Percentiles rank a stretch among this genome's conserved stretches.
Conservation (phyloP, 2,797 vertebrate genomes). For the Sebastes steindachneri region DNA sequence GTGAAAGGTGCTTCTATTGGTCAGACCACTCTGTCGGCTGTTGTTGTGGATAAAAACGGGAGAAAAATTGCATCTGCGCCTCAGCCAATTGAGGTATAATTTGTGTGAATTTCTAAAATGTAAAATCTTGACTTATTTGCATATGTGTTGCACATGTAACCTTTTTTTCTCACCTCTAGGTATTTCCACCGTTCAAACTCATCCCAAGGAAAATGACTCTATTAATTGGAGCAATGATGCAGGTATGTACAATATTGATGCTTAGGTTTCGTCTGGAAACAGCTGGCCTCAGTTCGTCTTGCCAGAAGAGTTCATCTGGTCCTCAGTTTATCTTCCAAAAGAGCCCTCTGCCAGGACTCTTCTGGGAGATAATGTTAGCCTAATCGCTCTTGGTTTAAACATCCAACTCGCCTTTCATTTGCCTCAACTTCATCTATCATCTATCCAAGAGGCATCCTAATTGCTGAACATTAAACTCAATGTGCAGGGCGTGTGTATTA, state of each 20-base stretch:
- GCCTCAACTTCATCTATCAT: constrained; percentile 27
- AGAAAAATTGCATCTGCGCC: constrained; percentile 87
- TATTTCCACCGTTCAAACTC: constrained; percentile 94
- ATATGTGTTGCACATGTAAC: not conserved
- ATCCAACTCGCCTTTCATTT: constrained; percentile 33
- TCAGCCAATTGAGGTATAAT: constrained; percentile 91
- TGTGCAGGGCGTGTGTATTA: not conserved
- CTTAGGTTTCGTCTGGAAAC: not conserved
- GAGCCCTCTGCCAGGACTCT: constrained; percentile 11
- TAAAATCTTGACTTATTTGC: not conserved
- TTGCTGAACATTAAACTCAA: constrained; percentile 20
- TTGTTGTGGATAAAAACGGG: constrained; percentile 85
- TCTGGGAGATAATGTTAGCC: constrained; percentile 28
- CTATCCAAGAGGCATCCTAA: constrained; percentile 21
- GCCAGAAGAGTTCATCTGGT: constrained; percentile 29
- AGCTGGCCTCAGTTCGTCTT: constrained; percentile 21
- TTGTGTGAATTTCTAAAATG: not conserved
- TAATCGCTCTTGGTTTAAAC: constrained; percentile 40
- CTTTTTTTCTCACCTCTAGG: constrained; percentile 75
- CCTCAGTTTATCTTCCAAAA: constrained; percentile 30
- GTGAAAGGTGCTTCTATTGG: constrained; percentile 89
- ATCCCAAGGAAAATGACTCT: constrained; percentile 92
- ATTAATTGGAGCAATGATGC: constrained; percentile 92
- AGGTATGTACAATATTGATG: constrained; percentile 80
- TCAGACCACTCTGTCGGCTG: constrained; percentile 90